These are phyloP conservation scores for Drosophila paracracens DNA, from an alignment of 2,888 invertebrate genomes.

Conservation along the genomic window DNA sequence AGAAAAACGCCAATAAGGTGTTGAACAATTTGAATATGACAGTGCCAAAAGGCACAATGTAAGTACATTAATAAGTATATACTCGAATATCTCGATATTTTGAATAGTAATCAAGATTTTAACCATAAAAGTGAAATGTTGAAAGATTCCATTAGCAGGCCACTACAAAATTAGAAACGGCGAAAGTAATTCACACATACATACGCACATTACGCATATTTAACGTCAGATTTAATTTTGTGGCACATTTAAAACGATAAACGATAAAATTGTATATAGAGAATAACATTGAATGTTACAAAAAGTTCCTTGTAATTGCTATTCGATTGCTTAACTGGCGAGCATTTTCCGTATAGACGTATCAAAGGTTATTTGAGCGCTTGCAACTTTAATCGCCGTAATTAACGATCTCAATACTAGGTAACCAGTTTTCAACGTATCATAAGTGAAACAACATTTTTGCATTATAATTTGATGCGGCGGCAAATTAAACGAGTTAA, in stretches of 20 bases:
- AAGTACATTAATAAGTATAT: conserved; percentile 85
- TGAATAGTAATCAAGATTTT: conserved; percentile 21
- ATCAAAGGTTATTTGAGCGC: conserved; percentile 69
- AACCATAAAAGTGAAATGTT: conserved; percentile 61
- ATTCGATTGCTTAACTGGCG: conserved; percentile 22
- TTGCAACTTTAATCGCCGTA: conserved; percentile 58
- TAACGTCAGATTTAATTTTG: conserved; percentile 4
- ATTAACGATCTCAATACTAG: conserved; percentile 54
- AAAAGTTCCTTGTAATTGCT: conserved; percentile 42
- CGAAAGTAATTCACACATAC: conserved; percentile 68
- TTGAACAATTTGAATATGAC: conserved; percentile 96
- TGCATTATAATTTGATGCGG: conserved; percentile 66
- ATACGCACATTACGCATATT: background rate
- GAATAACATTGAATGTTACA: conserved; percentile 26
- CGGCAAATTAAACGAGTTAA: conserved; percentile 24
- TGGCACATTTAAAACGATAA: conserved; percentile 15
- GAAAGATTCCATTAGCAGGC: conserved; percentile 55
- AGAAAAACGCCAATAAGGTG: conserved; percentile 94
- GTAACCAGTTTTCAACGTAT: conserved; percentile 43
- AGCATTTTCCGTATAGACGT: conserved; percentile 43
- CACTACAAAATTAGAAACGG: conserved; percentile 49
- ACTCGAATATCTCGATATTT: background rate
- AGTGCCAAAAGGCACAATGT: conserved; percentile 97
- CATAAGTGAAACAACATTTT: conserved; percentile 73
- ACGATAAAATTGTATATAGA: background rate